These are phyloP conservation scores for Drosophila paranaensis DNA, from an alignment of 2,888 invertebrate species.

Conservation along the genomic window DNA sequence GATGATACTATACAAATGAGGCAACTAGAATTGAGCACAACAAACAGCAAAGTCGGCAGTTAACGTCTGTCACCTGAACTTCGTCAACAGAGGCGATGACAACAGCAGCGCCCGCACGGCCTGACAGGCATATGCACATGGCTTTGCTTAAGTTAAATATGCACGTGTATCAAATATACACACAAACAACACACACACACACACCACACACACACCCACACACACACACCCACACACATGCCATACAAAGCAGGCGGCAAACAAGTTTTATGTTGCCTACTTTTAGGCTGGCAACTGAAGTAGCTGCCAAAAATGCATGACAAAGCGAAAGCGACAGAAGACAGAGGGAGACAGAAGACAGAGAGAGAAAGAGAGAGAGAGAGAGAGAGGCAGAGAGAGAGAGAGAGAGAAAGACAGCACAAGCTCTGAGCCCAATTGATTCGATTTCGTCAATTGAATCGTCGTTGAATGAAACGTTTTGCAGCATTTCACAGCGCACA, in stretches of 20 bases:
- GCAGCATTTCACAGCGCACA: background rate
- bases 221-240: background rate
- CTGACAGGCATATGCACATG: conserved; percentile 52
- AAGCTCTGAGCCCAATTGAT: conserved; percentile 25
- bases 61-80: conserved; percentile 64
- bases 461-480: conserved; percentile 32
- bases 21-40: conserved; percentile 39
- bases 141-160: conserved; percentile 58
- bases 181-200: conserved; percentile 15
- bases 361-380: background rate
- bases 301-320: conserved; percentile 17
- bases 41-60: conserved; percentile 48
- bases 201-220: conserved; percentile 1
- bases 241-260: conserved; percentile 9
- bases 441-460: conserved; percentile 38
- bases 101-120: conserved; percentile 26
- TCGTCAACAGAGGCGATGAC: conserved; percentile 56
- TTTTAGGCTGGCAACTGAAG: conserved; percentile 42
- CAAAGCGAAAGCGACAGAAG: background rate
- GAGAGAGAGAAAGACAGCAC: no score
- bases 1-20: conserved; percentile 58
- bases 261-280: conserved; percentile 57
- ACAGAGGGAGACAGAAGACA: background rate
- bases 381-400: background rate
- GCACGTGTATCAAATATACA: conserved; percentile 49